These are phyloP conservation scores for Pogonocichla stellata DNA, from an alignment of 2,113 vertebrate genomes.

Conservation along the genomic window DNA sequence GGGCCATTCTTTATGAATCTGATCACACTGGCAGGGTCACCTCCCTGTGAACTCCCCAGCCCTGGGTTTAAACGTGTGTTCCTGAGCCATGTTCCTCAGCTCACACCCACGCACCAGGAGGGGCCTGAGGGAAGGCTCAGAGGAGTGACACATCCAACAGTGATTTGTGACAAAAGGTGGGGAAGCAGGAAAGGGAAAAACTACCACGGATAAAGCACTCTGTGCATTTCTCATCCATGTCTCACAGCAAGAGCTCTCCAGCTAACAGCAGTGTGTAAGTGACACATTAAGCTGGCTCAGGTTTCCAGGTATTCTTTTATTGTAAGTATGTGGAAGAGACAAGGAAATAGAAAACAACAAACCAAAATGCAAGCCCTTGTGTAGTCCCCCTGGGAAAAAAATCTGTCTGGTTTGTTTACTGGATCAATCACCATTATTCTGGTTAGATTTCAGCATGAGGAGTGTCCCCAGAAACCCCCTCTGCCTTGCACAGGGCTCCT, in stretches of 20 bases:
- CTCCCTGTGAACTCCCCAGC: not conserved
- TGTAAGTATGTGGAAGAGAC: not conserved
- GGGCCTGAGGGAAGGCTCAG: not conserved
- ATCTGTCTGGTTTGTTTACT: not conserved
- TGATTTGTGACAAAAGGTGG: not conserved
- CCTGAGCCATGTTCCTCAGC: not conserved
- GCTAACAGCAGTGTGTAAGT: not conserved
- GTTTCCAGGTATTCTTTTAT: not conserved
- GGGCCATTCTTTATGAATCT: not conserved
- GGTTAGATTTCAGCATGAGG: not conserved
- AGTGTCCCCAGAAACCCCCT: not conserved
- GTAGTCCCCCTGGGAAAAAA: not conserved
- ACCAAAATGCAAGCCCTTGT: not conserved
- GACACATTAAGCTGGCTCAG: not conserved
- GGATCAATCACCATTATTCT: not conserved
- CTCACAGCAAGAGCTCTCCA: not conserved
- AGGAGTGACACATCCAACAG: not conserved
- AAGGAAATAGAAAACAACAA: not conserved
- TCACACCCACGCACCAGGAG: not conserved
- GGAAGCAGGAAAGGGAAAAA: not conserved
- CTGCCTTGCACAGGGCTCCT: not conserved
- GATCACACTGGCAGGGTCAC: not conserved
- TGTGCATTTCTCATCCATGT: not conserved
- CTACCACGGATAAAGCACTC: not conserved
- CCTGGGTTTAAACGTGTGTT: not conserved